Evolutionary conservation across 2,797 vertebrate species (phyloP).

Genomic region (Mareca strepera): DNA sequence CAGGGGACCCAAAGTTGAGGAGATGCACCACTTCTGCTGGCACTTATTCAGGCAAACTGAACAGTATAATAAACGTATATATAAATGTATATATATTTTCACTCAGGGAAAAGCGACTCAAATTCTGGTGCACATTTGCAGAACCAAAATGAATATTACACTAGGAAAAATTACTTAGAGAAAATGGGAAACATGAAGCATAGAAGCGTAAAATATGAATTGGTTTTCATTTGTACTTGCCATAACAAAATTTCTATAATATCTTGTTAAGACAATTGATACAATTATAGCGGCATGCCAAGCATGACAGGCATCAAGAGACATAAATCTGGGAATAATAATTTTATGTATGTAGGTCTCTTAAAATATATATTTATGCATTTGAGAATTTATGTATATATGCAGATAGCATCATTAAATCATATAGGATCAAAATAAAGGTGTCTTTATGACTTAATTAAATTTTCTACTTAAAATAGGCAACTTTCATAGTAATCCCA

Average conservation of each 20-base stretch:
- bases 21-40: not conserved
- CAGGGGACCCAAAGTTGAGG: not conserved
- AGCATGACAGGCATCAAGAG: not conserved
- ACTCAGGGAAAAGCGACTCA: not conserved
- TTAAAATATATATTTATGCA: not conserved
- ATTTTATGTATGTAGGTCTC: not conserved
- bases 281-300: not conserved
- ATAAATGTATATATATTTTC: not conserved
- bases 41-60: not conserved
- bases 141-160: not conserved
- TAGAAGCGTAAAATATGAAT: not conserved
- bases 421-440: not conserved
- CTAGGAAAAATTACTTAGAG: not conserved
- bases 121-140: not conserved
- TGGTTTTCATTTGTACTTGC: not conserved
- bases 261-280: not conserved
- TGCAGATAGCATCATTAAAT: not conserved
- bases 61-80: not conserved
- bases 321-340: not conserved
- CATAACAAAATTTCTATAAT: not conserved
- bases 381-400: not conserved
- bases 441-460: not conserved
- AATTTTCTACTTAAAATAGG: not conserved
- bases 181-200: not conserved
- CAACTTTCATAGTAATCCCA: not conserved